Evolutionary conservation across 1,140 invertebrate genomes (phyloP).

Genomic region (Heliconius eleuchia): DNA sequence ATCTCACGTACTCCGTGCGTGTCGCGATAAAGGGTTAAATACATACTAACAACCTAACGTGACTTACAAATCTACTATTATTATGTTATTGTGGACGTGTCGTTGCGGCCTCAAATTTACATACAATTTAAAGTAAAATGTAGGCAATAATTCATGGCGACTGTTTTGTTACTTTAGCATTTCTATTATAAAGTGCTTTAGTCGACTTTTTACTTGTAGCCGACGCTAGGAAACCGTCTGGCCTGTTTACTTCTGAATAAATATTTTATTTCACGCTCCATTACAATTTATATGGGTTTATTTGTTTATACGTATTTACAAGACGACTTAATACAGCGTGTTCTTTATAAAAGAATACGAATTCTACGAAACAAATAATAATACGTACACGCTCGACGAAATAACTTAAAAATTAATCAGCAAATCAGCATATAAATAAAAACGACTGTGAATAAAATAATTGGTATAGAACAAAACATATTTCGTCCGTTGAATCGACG

Average conservation of each 20-base stretch:
- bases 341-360: slow-evolving; percentile 1
- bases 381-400: slow-evolving; percentile 34
- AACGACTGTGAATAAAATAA: slow-evolving; percentile 38
- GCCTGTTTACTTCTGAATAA: slow-evolving; percentile 49
- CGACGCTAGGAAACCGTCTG: slow-evolving; percentile 53
- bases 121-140: slow-evolving; percentile 80
- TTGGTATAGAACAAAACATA: slow-evolving; percentile 50
- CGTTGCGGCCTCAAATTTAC: slow-evolving; percentile 72
- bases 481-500: slow-evolving; percentile 57
- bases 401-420: slow-evolving; percentile 56
- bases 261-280: slow-evolving; percentile 2
- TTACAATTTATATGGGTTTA: background rate
- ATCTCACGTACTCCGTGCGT: slow-evolving; percentile 76
- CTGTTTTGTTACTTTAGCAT: slow-evolving; percentile 66
- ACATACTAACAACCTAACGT: slow-evolving; percentile 79
- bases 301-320: background rate
- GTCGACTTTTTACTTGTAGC: slow-evolving; percentile 52
- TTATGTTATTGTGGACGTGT: slow-evolving; percentile 79
- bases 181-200: slow-evolving; percentile 77
- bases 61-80: slow-evolving; percentile 80
- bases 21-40: slow-evolving; percentile 79
- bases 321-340: slow-evolving; percentile 2
- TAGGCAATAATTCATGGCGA: slow-evolving; percentile 75
- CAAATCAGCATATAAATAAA: slow-evolving; percentile 46
- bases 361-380: slow-evolving; percentile 38